phyloP scores from a whole-genome alignment of 92 coral and sea anemone genomes.

The Metridium senile region DNA sequence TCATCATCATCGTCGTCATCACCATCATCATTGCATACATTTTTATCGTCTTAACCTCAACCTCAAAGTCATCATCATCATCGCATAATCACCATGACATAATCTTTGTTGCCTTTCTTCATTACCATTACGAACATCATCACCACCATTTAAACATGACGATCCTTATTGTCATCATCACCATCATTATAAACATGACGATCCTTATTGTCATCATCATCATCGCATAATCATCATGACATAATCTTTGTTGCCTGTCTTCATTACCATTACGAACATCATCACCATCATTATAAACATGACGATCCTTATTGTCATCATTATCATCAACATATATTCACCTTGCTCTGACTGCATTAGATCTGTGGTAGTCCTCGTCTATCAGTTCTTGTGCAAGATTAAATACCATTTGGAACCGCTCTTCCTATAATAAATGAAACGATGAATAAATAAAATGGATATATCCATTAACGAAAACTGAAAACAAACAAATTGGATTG shows the following conservation, averaged over 20 bases:
- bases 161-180: not conserved
- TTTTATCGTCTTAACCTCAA: no score
- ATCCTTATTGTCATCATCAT: not conserved
- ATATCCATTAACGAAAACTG: no score
- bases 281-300: no score
- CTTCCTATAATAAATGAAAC: slow-evolving; percentile 78
- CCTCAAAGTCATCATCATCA: not conserved
- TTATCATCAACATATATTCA: not conserved
- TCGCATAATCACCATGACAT: no score
- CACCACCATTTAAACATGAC: not conserved
- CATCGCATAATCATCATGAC: no score
- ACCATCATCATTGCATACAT: not conserved
- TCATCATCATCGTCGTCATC: not conserved
- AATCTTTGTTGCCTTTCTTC: no score
- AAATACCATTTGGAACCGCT: slow-evolving; percentile 87
- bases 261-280: not conserved
- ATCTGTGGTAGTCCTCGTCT: slow-evolving; percentile 90
- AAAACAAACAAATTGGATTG: no score
- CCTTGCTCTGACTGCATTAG: slow-evolving; percentile 59
- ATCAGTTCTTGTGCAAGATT: slow-evolving; percentile 89
- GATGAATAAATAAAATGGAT: not conserved
- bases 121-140: not conserved
- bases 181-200: not conserved
- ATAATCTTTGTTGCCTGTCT: no score
- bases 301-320: not conserved